phyloP scores from a whole-genome alignment of 1,140 invertebrate species.

The Planococcus citri region DNA sequence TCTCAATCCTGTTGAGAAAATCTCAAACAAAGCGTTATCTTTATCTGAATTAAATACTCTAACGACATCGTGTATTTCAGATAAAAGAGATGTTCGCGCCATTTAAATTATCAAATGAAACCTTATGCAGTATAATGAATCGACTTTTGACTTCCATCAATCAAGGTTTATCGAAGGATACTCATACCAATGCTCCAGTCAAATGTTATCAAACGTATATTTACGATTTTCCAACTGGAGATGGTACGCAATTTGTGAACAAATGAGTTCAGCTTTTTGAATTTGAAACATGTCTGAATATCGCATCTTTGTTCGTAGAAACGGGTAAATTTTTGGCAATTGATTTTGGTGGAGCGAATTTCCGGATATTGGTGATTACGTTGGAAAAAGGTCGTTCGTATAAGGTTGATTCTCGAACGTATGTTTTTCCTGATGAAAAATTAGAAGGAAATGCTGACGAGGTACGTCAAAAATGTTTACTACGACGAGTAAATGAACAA shows the following conservation, averaged over 20 bases:
- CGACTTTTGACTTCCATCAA: slow-evolving; percentile 60
- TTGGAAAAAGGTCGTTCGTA: slow-evolving; percentile 31
- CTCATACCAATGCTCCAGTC: slow-evolving; percentile 60
- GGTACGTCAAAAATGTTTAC: neutral
- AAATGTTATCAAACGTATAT: slow-evolving; percentile 94
- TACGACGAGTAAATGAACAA: neutral
- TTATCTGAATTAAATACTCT: no score
- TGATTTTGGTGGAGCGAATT: slow-evolving; percentile 69
- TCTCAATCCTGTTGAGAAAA: no score
- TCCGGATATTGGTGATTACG: slow-evolving; percentile 53
- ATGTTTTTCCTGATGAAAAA: slow-evolving; percentile 6
- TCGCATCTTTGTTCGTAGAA: slow-evolving; percentile 35
- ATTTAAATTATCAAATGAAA: slow-evolving; percentile 4
- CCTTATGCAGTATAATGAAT: slow-evolving; percentile 25
- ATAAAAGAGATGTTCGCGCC: neutral
- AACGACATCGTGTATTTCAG: no score
- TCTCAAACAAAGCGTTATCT: no score
- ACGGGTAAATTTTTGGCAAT: slow-evolving; percentile 57
- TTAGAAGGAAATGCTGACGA: neutral
- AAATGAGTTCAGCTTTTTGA: no score
- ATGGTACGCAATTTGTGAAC: slow-evolving; percentile 31
- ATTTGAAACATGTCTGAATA: no score
- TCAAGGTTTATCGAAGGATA: slow-evolving; percentile 59
- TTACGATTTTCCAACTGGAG: slow-evolving; percentile 40
- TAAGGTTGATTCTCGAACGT: neutral